These are phyloP conservation scores for Chromobotia macracanthus DNA, from an alignment of 2,797 vertebrate genomes.

Conservation along the genomic window DNA sequence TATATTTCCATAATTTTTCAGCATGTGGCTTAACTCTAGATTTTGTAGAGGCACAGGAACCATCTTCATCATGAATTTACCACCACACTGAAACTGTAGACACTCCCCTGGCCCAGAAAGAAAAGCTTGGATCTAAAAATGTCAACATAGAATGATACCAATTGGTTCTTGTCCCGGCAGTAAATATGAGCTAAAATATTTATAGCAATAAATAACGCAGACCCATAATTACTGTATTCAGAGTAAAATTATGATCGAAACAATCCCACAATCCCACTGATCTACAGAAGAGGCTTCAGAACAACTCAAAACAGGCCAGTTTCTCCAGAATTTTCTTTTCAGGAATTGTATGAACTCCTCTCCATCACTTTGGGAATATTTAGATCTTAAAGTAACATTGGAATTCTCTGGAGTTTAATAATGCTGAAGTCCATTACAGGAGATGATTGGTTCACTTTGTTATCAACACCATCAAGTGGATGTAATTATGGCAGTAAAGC, in stretches of 20 bases:
- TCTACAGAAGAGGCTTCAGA: too few species aligned
- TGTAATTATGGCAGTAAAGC: conserved; percentile 26
- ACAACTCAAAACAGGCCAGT: too few species aligned
- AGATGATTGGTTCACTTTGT: conserved; percentile 22
- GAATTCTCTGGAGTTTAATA: conserved; percentile 3
- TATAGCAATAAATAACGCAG: conserved; percentile 19
- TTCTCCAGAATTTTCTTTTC: not conserved
- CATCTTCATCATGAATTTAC: not conserved
- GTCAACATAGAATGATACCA: not conserved
- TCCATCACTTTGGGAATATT: conserved; percentile 23
- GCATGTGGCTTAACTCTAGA: conserved; percentile 7
- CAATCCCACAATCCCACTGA: too few species aligned
- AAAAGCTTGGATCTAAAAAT: not conserved
- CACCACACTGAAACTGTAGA: not conserved
- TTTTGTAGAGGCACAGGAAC: conserved; percentile 6
- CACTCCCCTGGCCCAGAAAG: not conserved
- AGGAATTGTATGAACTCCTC: conserved; percentile 24
- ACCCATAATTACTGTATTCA: not conserved
- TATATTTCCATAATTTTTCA: too few species aligned
- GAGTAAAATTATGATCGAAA: not conserved
- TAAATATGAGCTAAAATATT: conserved; percentile 39
- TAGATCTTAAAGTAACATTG: not conserved
- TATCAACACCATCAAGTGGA: conserved; percentile 29
- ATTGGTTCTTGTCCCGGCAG: conserved; percentile 12
- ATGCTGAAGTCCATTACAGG: conserved; percentile 6